Percentiles rank a stretch among this genome's conserved stretches.
phyloP scores from a whole-genome alignment of 2,113 vertebrate genomes.

The Columba livia region DNA sequence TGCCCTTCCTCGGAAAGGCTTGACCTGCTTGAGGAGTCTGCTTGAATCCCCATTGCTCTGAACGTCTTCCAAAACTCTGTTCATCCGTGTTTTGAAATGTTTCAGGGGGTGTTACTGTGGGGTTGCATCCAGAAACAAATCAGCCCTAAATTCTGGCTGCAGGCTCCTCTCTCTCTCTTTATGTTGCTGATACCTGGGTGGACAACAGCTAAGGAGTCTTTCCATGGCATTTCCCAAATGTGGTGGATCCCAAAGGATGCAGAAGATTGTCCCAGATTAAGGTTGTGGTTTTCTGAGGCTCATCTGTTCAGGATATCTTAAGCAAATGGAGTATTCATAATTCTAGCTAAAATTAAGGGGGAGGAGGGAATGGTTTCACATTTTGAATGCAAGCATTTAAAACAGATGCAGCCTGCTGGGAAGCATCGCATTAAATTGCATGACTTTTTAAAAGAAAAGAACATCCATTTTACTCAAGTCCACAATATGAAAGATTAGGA shows the following conservation, averaged over 20 bases:
- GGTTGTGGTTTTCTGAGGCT: neutral
- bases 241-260: neutral
- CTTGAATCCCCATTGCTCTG: neutral
- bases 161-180: neutral
- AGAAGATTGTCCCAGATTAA: neutral
- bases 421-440: conserved; percentile 28
- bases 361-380: neutral
- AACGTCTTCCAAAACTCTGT: neutral
- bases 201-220: rapidly evolving
- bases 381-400: conserved; percentile 27
- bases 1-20: neutral
- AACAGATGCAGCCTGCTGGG: conserved; percentile 39
- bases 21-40: neutral
- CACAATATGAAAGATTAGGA: conserved; percentile 8
- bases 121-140: neutral
- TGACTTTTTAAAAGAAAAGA: conserved; percentile 18
- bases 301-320: neutral
- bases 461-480: conserved; percentile 25
- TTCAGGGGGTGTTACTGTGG: neutral
- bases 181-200: neutral
- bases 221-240: neutral
- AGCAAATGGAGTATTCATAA: conserved; percentile 40
- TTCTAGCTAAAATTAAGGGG: conserved; percentile 37
- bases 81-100: neutral
- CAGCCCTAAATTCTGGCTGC: neutral